phyloP scores from a whole-genome alignment of 2,113 vertebrate species.

The Saimiri boliviensis region DNA sequence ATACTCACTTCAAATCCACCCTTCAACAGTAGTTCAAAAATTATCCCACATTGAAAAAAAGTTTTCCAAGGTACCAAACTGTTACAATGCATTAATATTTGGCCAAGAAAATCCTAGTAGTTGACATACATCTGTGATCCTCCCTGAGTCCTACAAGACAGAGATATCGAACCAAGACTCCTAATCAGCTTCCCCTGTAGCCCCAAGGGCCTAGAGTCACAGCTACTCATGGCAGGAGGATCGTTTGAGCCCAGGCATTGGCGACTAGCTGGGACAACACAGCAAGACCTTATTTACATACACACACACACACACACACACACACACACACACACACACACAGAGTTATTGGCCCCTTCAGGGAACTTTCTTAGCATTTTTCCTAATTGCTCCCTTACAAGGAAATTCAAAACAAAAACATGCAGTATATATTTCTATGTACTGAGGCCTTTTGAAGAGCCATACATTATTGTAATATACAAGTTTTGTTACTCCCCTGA shows the following conservation, averaged over 20 bases:
- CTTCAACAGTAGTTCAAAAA: background rate
- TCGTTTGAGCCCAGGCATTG: too few species aligned
- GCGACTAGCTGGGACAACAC: too few species aligned
- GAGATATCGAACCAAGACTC: background rate
- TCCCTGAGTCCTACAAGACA: background rate
- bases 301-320: too few species aligned
- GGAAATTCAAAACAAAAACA: background rate
- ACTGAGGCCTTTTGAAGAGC: background rate
- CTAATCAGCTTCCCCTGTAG: background rate
- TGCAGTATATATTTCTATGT: background rate
- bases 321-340: fast-evolving
- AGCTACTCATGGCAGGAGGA: too few species aligned
- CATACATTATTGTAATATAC: background rate
- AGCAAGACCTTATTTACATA: too few species aligned
- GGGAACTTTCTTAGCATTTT: background rate
- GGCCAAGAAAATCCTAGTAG: background rate
- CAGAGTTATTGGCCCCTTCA: background rate
- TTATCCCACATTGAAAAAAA: background rate
- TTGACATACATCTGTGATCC: background rate
- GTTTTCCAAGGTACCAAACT: background rate
- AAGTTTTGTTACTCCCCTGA: background rate
- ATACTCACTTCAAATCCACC: background rate
- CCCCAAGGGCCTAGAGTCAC: too few species aligned
- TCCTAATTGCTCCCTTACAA: background rate
- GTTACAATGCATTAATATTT: background rate